A percentile compares a stretch with the other conserved stretches of the same genome.
These are phyloP conservation scores for Cetoscarus ocellatus DNA, from an alignment of 2,797 vertebrate genomes.

Conservation along the genomic window DNA sequence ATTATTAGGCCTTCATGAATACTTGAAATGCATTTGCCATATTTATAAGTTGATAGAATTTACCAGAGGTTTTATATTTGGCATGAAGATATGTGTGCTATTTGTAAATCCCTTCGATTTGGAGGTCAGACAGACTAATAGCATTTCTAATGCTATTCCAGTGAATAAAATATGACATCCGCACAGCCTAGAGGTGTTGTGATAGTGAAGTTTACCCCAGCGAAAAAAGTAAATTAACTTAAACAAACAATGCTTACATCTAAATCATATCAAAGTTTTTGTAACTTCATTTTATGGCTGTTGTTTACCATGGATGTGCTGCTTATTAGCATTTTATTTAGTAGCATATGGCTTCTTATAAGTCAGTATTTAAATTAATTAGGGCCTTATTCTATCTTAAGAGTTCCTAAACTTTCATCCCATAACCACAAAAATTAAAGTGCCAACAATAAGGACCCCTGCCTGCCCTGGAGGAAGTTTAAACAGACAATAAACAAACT, in stretches of 20 bases:
- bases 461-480: too few relatives aligned
- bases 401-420: too few relatives aligned
- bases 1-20: slow-evolving; percentile 85
- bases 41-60: slow-evolving; percentile 87
- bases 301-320: too few relatives aligned
- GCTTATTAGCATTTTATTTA: too few relatives aligned
- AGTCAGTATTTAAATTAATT: too few relatives aligned
- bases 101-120: slow-evolving; percentile 80
- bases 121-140: slow-evolving; percentile 83
- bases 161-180: slow-evolving; percentile 82
- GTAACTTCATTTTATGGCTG: too few relatives aligned
- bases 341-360: too few relatives aligned
- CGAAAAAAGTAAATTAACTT: slow-evolving; percentile 53
- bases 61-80: slow-evolving; percentile 79
- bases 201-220: slow-evolving; percentile 61
- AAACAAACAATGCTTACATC: slow-evolving; percentile 46
- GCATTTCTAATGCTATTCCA: slow-evolving; percentile 74
- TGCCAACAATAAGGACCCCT: too few relatives aligned
- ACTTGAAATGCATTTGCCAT: slow-evolving; percentile 77
- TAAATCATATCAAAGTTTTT: slow-evolving; percentile 27
- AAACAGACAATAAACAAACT: too few relatives aligned
- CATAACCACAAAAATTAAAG: too few relatives aligned
- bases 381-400: too few relatives aligned
- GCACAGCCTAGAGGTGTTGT: slow-evolving; percentile 66
- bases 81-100: slow-evolving; percentile 76